Conservation (phyloP, 1,140 invertebrate species). For the Pachyrhynchus sulphureomaculatus region DNA sequence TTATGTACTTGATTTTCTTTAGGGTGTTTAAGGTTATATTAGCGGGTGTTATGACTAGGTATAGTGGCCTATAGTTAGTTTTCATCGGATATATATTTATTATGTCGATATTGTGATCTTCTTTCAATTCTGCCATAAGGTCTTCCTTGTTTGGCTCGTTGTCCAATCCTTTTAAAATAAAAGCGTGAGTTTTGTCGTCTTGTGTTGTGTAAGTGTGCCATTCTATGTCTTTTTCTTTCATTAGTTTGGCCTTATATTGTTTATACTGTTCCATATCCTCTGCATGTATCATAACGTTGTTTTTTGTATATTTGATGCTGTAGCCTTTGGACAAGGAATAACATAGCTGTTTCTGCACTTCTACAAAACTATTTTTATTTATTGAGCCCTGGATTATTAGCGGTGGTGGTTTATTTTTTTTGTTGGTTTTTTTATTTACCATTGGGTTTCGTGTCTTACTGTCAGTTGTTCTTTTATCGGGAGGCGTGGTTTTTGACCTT, state of each 20-base stretch:
- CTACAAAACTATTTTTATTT: too few species aligned
- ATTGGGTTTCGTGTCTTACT: too few species aligned
- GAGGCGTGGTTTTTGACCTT: too few species aligned
- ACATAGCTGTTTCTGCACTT: too few species aligned
- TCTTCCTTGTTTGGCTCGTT: constrained; percentile 2
- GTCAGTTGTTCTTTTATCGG: too few species aligned
- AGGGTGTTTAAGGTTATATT: neutral
- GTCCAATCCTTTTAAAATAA: constrained; percentile 15
- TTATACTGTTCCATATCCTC: too few species aligned
- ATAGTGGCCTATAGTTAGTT: neutral
- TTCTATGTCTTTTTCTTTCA: neutral
- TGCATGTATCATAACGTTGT: too few species aligned
- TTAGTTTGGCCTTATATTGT: neutral
- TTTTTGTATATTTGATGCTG: too few species aligned
- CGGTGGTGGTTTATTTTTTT: too few species aligned
- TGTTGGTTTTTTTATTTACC: too few species aligned
- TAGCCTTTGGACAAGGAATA: too few species aligned
- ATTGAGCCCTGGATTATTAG: too few species aligned
- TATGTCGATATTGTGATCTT: neutral
- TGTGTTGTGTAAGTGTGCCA: constrained; percentile 16
- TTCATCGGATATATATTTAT: constrained; percentile 7
- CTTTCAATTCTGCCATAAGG: neutral
- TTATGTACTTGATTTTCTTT: neutral
- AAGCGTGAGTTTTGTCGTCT: constrained; percentile 16
- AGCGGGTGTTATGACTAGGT: constrained; percentile 14